These are phyloP conservation scores for Tarsius wallacei DNA, from an alignment of 2,797 vertebrate genomes.

Conservation along the genomic window DNA sequence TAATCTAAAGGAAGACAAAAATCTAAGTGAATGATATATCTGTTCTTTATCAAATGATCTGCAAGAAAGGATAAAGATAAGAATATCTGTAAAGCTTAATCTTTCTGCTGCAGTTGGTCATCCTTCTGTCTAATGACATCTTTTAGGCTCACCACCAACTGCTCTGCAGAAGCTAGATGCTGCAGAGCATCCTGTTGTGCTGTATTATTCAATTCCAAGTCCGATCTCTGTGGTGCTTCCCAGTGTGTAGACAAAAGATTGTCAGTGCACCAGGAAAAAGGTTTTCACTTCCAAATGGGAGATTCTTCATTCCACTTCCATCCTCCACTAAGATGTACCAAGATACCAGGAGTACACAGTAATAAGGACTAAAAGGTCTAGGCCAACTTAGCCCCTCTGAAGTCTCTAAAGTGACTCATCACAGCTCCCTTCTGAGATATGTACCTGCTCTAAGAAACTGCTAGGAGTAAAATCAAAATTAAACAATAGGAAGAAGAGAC, in stretches of 20 bases:
- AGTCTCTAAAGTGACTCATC: slow-evolving; percentile 30
- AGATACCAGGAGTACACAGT: neutral
- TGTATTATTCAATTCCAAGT: slow-evolving; percentile 82
- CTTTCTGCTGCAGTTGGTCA: slow-evolving; percentile 92
- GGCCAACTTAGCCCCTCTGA: neutral
- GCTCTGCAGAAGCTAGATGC: slow-evolving; percentile 94
- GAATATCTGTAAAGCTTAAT: slow-evolving; percentile 93
- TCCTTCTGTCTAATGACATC: slow-evolving; percentile 96
- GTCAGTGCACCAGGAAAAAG: neutral
- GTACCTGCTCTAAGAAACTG: neutral
- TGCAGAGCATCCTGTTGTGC: slow-evolving; percentile 92
- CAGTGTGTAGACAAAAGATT: slow-evolving; percentile 77
- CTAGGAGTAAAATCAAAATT: slow-evolving; percentile 46
- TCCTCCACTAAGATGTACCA: neutral
- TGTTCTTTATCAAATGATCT: neutral
- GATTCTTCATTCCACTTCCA: slow-evolving; percentile 46
- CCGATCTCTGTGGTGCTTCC: slow-evolving; percentile 84
- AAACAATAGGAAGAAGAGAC: neutral
- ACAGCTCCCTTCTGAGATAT: neutral
- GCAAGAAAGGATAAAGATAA: neutral
- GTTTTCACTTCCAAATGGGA: neutral
- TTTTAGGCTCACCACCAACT: slow-evolving; percentile 95
- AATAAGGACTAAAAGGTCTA: neutral
- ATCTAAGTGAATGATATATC: neutral
- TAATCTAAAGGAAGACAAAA: slow-evolving; percentile 16